phyloP scores from a whole-genome alignment of 1,140 invertebrate genomes.

The Popillia japonica region DNA sequence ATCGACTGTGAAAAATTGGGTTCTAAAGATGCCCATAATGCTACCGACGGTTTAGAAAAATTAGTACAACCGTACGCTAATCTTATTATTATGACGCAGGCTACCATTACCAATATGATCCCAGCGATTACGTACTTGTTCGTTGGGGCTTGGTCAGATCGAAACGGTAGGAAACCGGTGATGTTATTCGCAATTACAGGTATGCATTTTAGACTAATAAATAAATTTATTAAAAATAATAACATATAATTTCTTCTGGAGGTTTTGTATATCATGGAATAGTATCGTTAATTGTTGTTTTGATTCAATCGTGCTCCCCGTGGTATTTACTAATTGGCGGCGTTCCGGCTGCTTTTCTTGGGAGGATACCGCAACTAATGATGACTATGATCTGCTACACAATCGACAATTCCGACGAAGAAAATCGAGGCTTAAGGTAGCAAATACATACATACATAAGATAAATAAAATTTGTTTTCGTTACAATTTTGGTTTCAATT shows the following conservation, averaged over 20 bases:
- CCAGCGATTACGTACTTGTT: constrained; percentile 71
- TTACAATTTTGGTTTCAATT: too few species aligned
- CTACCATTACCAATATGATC: constrained; percentile 68
- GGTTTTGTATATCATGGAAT: constrained; percentile 41
- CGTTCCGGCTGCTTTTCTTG: constrained; percentile 47
- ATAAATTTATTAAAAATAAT: constrained; percentile 33
- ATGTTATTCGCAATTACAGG: constrained; percentile 63
- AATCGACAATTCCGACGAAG: constrained; percentile 42
- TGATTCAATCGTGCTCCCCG: constrained; percentile 46
- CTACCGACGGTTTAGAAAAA: constrained; percentile 63
- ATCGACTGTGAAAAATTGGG: constrained; percentile 63
- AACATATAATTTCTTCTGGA: neutral
- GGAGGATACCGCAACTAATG: constrained; percentile 46
- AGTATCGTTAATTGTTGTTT: constrained; percentile 35
- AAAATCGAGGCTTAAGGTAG: constrained; percentile 48
- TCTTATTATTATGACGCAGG: constrained; percentile 66
- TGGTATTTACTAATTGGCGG: constrained; percentile 50
- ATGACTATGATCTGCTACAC: constrained; percentile 42
- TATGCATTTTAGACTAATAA: neutral
- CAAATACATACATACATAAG: too few species aligned
- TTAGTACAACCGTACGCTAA: constrained; percentile 69
- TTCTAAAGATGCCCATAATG: constrained; percentile 58
- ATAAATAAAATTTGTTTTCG: neutral
- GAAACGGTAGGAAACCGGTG: constrained; percentile 73
- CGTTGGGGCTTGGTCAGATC: constrained; percentile 76